Evolutionary conservation across 2,888 invertebrate species (phyloP).

Genomic region (Tholera decimalis): DNA sequence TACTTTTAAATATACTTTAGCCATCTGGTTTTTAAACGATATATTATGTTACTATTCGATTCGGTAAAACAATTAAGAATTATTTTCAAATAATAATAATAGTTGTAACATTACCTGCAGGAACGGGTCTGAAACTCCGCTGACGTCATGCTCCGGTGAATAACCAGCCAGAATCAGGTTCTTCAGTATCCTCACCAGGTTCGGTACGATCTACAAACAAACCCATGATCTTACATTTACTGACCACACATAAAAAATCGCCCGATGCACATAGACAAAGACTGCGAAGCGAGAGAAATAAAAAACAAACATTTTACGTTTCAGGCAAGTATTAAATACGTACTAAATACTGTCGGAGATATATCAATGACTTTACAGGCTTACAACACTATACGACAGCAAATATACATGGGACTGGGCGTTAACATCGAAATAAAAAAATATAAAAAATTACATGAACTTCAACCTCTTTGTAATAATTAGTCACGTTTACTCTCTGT

Average conservation of each 20-base stretch:
- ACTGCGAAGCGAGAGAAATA: constrained; percentile 77
- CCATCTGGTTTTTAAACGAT: background rate
- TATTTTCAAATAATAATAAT: background rate
- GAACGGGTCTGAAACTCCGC: constrained; percentile 99
- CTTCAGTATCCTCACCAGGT: constrained; percentile 99
- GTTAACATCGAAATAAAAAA: constrained; percentile 52
- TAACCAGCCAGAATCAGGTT: constrained; percentile 99
- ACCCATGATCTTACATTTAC: constrained; percentile 61
- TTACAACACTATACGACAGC: constrained; percentile 68
- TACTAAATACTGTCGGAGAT: constrained; percentile 68
- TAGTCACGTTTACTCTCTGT: constrained; percentile 65
- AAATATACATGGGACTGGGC: constrained; percentile 60
- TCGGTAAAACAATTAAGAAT: background rate
- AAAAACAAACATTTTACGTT: constrained; percentile 59
- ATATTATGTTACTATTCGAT: background rate
- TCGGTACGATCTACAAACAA: constrained; percentile 98
- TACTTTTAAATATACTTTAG: background rate
- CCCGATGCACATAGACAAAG: constrained; percentile 76
- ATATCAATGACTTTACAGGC: constrained; percentile 61
- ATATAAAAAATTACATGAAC: constrained; percentile 47
- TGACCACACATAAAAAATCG: constrained; percentile 51
- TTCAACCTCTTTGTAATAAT: constrained; percentile 58
- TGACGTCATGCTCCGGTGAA: constrained; percentile 99
- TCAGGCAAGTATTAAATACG: constrained; percentile 69
- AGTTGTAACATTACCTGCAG: constrained; percentile 94